Percentiles rank a stretch among this genome's conserved stretches.
These are phyloP conservation scores for Tretioscincus oriximinensis DNA, from an alignment of 2,113 vertebrate genomes.

Conservation along the genomic window DNA sequence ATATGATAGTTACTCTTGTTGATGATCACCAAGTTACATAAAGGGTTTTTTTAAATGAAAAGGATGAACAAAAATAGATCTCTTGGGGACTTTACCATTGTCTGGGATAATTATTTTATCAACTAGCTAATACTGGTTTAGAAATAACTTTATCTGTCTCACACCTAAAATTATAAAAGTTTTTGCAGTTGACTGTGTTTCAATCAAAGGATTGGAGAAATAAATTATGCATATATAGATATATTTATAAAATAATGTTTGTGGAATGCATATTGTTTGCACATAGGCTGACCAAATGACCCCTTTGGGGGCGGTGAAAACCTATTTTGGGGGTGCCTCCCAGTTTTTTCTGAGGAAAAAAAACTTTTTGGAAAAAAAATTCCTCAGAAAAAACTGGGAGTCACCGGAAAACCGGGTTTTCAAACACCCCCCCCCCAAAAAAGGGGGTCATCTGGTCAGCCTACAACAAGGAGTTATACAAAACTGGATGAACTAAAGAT, in stretches of 20 bases:
- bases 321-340: too few species aligned
- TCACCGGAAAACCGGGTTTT: too few species aligned
- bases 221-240: not conserved
- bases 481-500: not conserved
- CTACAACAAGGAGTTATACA: not conserved
- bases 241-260: not conserved
- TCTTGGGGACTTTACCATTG: not conserved
- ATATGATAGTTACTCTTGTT: constrained; percentile 34
- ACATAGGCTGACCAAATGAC: too few species aligned
- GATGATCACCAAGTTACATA: constrained; percentile 6
- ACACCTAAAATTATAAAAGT: not conserved
- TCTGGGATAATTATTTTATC: constrained; percentile 31
- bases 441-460: too few species aligned
- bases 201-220: not conserved
- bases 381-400: too few species aligned
- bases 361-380: too few species aligned
- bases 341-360: too few species aligned
- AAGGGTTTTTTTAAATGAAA: not conserved
- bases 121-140: not conserved
- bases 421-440: too few species aligned
- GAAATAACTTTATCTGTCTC: not conserved
- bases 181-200: not conserved
- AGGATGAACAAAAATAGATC: constrained; percentile 9
- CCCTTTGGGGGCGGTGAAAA: too few species aligned
- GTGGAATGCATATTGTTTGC: not conserved